Percentiles rank a stretch among this genome's conserved stretches.
phyloP scores from a whole-genome alignment of 2,888 invertebrate genomes.

The Cheilosia vulpina region DNA sequence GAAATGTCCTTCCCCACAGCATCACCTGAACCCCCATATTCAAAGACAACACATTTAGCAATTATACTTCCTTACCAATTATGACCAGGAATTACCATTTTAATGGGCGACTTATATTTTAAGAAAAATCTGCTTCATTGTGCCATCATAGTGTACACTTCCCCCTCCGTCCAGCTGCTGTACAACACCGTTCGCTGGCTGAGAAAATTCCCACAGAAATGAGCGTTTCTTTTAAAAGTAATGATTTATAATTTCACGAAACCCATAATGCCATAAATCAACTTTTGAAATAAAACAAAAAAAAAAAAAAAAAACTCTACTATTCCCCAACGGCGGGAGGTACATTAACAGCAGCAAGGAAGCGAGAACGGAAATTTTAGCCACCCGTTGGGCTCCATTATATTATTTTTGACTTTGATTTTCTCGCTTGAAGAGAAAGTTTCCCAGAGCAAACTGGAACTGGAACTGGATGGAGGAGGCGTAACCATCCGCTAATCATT shows the following conservation, averaged over 20 bases:
- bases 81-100: conserved; percentile 39
- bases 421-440: conserved; percentile 25
- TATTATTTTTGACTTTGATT: conserved; percentile 53
- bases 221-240: conserved; percentile 5
- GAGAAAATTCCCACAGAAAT: conserved; percentile 2
- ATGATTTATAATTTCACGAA: conserved; percentile 45
- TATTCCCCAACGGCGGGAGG: neutral
- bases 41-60: conserved; percentile 6
- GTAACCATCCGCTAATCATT: conserved; percentile 34
- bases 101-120: conserved; percentile 38
- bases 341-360: neutral
- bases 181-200: neutral
- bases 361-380: conserved; percentile 5
- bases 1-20: no score
- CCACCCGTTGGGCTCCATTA: conserved; percentile 49
- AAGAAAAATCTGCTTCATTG: conserved; percentile 17
- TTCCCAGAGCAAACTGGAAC: neutral
- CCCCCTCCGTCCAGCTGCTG: conserved; percentile 11
- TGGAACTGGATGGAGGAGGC: neutral
- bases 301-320: neutral
- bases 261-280: conserved; percentile 57
- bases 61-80: conserved; percentile 22
- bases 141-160: neutral
- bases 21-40: neutral
- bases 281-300: conserved; percentile 24